Evolutionary conservation across 2,113 vertebrate genomes (phyloP), one percentile per base, ranked within the genome.

Genomic region (Apteryx mantelli): DNA sequence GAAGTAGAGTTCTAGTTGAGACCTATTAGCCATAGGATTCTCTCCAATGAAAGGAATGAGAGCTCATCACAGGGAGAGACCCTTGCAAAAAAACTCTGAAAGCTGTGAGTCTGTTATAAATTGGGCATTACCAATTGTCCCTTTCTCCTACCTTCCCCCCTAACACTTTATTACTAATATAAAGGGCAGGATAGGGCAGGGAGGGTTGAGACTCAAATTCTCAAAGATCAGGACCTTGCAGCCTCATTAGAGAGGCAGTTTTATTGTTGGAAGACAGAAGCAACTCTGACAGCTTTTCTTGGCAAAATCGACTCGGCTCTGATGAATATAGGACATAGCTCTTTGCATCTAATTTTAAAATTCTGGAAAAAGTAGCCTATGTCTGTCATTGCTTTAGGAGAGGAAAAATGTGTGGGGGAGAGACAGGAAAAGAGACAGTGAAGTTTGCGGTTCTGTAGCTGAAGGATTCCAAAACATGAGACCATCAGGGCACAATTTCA

Each of bases 331-430:
- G 69, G 79, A 66, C 73, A 64, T 34, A 86, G 38, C 9, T 56
- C 52, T 94, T 92, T 38, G 13, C 70, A 86, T 91, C 46, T 94
- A 80, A 95, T 91, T 96, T 91, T 89, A 82, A 96, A 95, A 86
- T 92, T 77, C 26, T 91, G 78, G 96, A 55, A 96, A 95, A 95
- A 86, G 34, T 85, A 89, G 18, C 40, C 81, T 90, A 28, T 87
- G 78, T 65, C 84, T 89, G 42, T 79, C 70, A 4, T 66, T 87
- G 34, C 66, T 92, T 14, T 71, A 91, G 70, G 74, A 87, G 61
- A 93, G 63, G 84, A 93, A 95, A 89, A 92, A 74, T 80, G 74
- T 53, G 52, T 3, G 15, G 36, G 42, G 40, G 86, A 74, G 88
- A 93, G 64, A 74, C 56, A 56, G 83, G 87, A 93, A 93, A 60